Conservation (phyloP, 2,888 invertebrate genomes). For the Dascillus cervinus region DNA sequence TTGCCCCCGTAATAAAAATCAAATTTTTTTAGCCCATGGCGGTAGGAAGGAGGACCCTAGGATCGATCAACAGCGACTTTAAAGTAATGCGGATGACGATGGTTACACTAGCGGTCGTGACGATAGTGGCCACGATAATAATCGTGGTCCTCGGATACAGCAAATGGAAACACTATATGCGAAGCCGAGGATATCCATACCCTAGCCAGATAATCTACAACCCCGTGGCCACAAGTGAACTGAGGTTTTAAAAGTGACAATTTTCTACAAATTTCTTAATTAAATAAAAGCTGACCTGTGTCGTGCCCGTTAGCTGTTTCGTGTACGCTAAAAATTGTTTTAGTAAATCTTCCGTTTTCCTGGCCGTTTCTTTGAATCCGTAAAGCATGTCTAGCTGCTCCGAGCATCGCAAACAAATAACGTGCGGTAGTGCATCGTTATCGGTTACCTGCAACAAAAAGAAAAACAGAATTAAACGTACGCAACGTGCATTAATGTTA, state of each 20-base stretch:
- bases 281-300: slow-evolving; percentile 51
- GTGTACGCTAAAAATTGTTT: slow-evolving; percentile 69
- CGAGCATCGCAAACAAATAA: slow-evolving; percentile 70
- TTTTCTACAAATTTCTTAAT: too few relatives aligned
- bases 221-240: slow-evolving; percentile 23
- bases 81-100: slow-evolving; percentile 25
- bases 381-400: slow-evolving; percentile 68
- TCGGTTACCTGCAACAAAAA: slow-evolving; percentile 61
- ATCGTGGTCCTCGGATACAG: slow-evolving; percentile 27
- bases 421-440: slow-evolving; percentile 67
- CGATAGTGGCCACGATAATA: slow-evolving; percentile 23
- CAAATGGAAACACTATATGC: slow-evolving; percentile 22
- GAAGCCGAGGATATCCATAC: slow-evolving; percentile 28
- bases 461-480: slow-evolving; percentile 6
- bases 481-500: too few relatives aligned
- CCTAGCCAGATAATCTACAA: slow-evolving; percentile 32
- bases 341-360: slow-evolving; percentile 66
- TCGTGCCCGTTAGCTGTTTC: slow-evolving; percentile 55
- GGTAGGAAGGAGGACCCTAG: too few relatives aligned
- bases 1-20: too few relatives aligned
- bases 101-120: slow-evolving; percentile 24
- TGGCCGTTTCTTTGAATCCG: slow-evolving; percentile 68
- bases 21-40: too few relatives aligned
- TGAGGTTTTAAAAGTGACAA: slow-evolving; percentile 7
- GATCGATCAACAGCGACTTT: slow-evolving; percentile 1